phyloP scores from a whole-genome alignment of 2,888 invertebrate genomes.

The Hemaris fuciformis region DNA sequence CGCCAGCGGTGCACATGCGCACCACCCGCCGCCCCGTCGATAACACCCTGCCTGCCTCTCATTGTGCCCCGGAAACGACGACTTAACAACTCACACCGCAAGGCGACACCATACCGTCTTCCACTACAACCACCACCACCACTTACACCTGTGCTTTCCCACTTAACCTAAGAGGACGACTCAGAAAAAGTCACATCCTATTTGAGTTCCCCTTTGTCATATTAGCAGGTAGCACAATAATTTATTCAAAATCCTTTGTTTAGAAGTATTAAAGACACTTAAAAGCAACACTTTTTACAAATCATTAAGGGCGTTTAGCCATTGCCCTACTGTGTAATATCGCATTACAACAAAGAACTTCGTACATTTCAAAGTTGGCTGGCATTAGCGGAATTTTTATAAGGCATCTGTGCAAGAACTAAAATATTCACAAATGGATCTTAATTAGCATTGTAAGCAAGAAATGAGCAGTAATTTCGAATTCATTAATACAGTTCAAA shows the following conservation, averaged over 20 bases:
- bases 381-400: constrained; percentile 7
- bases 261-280: background rate
- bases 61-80: constrained; percentile 74
- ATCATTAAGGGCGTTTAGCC: background rate
- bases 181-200: background rate
- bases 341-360: background rate
- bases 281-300: background rate
- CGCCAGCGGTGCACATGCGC: constrained; percentile 76
- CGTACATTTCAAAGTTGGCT: background rate
- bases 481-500: constrained; percentile 6
- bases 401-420: background rate
- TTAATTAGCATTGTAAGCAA: constrained; percentile 6
- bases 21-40: constrained; percentile 63
- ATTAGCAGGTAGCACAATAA: background rate
- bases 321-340: background rate
- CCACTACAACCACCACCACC: constrained; percentile 34
- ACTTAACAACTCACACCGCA: constrained; percentile 73
- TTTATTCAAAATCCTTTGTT: background rate
- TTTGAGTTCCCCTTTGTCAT: background rate
- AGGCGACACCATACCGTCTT: constrained; percentile 56
- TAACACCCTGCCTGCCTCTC: constrained; percentile 68
- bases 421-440: constrained; percentile 6
- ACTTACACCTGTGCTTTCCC: background rate
- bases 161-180: background rate
- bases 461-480: constrained; percentile 1